These are phyloP conservation scores for Phataginus tetradactyla DNA, from an alignment of 2,797 vertebrate species.

Conservation along the genomic window DNA sequence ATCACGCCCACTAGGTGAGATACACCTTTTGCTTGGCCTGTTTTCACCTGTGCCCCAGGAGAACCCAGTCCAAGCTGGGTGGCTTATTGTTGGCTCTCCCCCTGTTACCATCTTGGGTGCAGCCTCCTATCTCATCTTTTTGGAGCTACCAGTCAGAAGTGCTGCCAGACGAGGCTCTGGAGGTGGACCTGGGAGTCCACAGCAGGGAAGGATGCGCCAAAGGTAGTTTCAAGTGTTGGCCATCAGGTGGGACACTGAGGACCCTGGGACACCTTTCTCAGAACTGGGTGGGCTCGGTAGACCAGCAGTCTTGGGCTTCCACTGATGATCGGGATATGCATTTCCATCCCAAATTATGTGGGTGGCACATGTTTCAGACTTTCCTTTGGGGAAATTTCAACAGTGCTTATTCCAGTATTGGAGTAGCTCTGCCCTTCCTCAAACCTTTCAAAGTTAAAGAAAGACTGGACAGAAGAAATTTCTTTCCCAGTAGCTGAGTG, in stretches of 20 bases:
- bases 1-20: not conserved
- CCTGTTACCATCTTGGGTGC: not conserved
- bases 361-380: not conserved
- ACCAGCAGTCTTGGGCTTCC: not conserved
- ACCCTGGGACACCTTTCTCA: not conserved
- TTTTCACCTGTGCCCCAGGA: not conserved
- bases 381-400: not conserved
- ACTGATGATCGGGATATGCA: not conserved
- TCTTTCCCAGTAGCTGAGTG: not conserved
- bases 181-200: too few species aligned
- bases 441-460: not conserved
- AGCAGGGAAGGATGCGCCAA: not conserved
- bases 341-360: not conserved
- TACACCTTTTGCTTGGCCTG: not conserved
- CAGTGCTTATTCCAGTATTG: not conserved
- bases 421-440: not conserved
- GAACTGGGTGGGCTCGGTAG: not conserved
- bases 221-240: not conserved
- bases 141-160: not conserved
- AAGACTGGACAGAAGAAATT: not conserved
- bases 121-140: not conserved
- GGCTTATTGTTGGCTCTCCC: not conserved
- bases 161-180: not conserved
- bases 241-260: not conserved
- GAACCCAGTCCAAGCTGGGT: not conserved